Conservation (phyloP, 1,140 invertebrate species). For the Drosophila ercepeae region DNA sequence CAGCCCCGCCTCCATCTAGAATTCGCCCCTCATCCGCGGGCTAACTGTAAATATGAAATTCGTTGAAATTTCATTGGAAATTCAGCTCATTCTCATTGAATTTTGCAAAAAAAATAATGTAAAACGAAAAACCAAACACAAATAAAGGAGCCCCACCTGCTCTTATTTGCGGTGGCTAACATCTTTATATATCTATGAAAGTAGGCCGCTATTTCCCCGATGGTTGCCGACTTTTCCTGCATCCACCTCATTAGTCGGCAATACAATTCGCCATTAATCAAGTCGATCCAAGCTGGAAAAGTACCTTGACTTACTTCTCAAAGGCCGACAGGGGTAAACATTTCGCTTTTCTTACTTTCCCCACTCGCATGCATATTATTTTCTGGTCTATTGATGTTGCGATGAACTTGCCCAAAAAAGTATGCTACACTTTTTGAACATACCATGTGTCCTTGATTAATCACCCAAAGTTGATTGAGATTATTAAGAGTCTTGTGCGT, state of each 20-base stretch:
- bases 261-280: constrained; percentile 58
- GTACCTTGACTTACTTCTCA: constrained; percentile 62
- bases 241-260: constrained; percentile 35
- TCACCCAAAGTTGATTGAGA: background rate
- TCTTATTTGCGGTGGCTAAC: background rate
- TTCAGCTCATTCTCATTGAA: constrained; percentile 41
- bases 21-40: constrained; percentile 1
- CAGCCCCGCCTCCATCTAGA: background rate
- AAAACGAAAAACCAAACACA: constrained; percentile 1
- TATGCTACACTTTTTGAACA: background rate
- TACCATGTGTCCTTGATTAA: background rate
- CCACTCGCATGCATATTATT: background rate
- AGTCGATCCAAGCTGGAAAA: constrained; percentile 8
- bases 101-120: constrained; percentile 47
- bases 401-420: background rate
- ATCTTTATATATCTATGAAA: background rate
- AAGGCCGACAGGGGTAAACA: constrained; percentile 15
- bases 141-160: constrained; percentile 36
- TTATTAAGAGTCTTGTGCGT: background rate
- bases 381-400: constrained; percentile 6
- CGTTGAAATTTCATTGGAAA: constrained; percentile 51
- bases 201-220: background rate
- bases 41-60: constrained; percentile 56
- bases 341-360: background rate
- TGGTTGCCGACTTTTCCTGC: no score